phyloP scores from a whole-genome alignment of 2,888 invertebrate species.

The Parnassius orleans region DNA sequence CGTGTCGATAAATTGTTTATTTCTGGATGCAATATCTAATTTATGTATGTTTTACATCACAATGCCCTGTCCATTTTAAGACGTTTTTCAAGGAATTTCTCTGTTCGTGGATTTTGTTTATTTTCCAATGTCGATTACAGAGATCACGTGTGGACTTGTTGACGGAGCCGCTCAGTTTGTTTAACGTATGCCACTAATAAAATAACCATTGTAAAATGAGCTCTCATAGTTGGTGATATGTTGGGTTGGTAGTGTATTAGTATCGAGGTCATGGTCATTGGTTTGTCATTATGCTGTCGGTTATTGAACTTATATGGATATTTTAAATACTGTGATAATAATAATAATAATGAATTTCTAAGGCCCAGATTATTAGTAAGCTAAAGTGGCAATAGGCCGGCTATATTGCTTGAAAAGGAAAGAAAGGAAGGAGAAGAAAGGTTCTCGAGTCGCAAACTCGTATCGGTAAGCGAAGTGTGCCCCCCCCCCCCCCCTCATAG shows the following conservation, averaged over 20 bases:
- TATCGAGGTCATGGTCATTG: slow-evolving; percentile 32
- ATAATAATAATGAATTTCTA: not conserved
- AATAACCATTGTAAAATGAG: slow-evolving; percentile 44
- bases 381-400: too few relatives aligned
- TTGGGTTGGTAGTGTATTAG: slow-evolving; percentile 13
- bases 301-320: slow-evolving; percentile 21
- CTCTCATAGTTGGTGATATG: slow-evolving; percentile 29
- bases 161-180: slow-evolving; percentile 67
- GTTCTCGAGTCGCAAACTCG: too few relatives aligned
- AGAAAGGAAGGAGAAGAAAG: too few relatives aligned
- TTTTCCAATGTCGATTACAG: slow-evolving; percentile 68
- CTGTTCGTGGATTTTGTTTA: slow-evolving; percentile 60
- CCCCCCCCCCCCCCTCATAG: too few relatives aligned
- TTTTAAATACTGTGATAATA: slow-evolving; percentile 6
- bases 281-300: slow-evolving; percentile 19
- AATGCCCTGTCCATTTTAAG: slow-evolving; percentile 44
- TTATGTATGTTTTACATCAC: slow-evolving; percentile 32
- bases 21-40: slow-evolving; percentile 23
- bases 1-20: slow-evolving; percentile 30
- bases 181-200: slow-evolving; percentile 53
- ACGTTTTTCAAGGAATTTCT: slow-evolving; percentile 60
- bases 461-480: too few relatives aligned
- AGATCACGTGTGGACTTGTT: slow-evolving; percentile 58
- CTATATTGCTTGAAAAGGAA: too few relatives aligned
- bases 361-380: too few relatives aligned